Evolutionary conservation across 2,797 vertebrate species (phyloP).

Genomic region (Nannoperca obscura): DNA sequence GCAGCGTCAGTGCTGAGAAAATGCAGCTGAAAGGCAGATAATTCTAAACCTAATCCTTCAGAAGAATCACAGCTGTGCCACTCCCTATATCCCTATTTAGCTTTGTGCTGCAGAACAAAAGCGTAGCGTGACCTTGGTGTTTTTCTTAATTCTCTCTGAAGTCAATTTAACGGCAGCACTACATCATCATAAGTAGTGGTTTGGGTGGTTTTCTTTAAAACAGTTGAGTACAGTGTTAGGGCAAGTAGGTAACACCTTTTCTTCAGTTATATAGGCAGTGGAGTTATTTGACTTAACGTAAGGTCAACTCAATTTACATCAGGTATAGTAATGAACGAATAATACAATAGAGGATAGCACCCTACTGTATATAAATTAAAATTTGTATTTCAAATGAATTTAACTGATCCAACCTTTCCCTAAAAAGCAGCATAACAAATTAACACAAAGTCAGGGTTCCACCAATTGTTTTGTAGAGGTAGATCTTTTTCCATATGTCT

Average conservation of each 20-base stretch:
- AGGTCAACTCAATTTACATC: slow-evolving; percentile 37
- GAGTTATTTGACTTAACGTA: neutral
- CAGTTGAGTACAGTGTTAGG: neutral
- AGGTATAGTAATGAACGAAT: slow-evolving; percentile 28
- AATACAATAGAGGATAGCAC: neutral
- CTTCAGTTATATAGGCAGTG: neutral
- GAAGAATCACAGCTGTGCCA: slow-evolving; percentile 38
- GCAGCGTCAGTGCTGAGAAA: slow-evolving; percentile 50
- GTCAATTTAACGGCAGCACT: slow-evolving; percentile 4
- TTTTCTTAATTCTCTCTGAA: slow-evolving; percentile 25
- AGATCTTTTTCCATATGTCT: neutral
- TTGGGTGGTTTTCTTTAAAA: slow-evolving; percentile 7
- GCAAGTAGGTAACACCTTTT: neutral
- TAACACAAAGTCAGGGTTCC: neutral
- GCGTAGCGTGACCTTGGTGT: slow-evolving; percentile 35
- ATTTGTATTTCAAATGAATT: slow-evolving; percentile 10
- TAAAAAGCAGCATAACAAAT: neutral
- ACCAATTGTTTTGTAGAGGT: neutral
- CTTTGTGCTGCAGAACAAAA: slow-evolving; percentile 44
- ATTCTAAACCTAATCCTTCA: slow-evolving; percentile 55
- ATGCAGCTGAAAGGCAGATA: slow-evolving; percentile 60
- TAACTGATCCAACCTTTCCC: neutral
- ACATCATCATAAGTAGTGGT: neutral
- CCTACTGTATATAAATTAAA: neutral
- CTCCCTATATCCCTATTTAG: slow-evolving; percentile 43